Evolutionary conservation across 2,888 invertebrate genomes (phyloP).

Genomic region (Apotomis capreana): DNA sequence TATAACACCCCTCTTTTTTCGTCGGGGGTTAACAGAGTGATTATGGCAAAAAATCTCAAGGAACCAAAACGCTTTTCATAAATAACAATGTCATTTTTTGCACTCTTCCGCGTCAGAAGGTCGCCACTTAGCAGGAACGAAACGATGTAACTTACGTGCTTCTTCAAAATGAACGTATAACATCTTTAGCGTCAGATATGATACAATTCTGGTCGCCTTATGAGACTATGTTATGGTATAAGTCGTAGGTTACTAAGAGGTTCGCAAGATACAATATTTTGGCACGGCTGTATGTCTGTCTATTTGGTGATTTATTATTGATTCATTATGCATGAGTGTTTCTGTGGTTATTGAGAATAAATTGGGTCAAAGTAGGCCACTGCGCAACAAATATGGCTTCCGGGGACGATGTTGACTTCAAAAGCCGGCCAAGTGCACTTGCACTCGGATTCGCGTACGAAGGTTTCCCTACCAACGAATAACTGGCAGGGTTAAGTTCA

Average conservation of each 20-base stretch:
- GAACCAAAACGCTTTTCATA: neutral
- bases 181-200: no score
- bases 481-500: no score
- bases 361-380: slow-evolving; percentile 6
- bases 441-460: no score
- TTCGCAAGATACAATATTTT: no score
- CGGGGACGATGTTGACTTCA: neutral
- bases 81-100: neutral
- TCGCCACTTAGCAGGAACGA: slow-evolving; percentile 3
- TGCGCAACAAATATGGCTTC: neutral
- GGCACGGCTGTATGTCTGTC: no score
- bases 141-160: neutral
- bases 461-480: no score
- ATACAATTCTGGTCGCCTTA: no score
- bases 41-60: neutral
- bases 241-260: no score
- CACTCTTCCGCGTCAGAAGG: slow-evolving; percentile 10
- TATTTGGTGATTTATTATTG: neutral
- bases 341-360: slow-evolving; percentile 7
- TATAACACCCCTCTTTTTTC: no score
- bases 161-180: neutral
- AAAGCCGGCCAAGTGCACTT: no score
- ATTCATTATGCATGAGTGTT: neutral
- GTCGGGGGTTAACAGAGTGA: no score
- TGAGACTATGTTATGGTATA: no score